Base-by-base conservation (phyloP, 2,113 vertebrate genomes). In the Osmerus eperlanus region DNA sequence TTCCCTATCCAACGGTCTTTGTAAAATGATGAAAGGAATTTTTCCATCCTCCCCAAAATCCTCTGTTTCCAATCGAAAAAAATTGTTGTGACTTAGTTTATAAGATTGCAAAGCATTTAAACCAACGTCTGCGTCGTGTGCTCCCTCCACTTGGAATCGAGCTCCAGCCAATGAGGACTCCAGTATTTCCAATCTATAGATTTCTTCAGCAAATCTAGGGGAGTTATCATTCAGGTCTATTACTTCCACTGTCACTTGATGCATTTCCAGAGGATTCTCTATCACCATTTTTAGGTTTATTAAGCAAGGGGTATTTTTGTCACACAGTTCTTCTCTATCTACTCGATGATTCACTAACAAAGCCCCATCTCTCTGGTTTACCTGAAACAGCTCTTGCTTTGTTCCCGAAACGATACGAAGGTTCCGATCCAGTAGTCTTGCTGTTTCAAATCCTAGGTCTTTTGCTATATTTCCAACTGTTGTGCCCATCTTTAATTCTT, bases 221-320 rank as follows among this genome's bases (percentile, higher is more conserved):
- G 83, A 73, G 66, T 92, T 91, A 64, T 92, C 91, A 41, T 93
- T 92, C 3, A 90, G 65, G 73, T 92, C 91, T 0, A 88, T 16
- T 32, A 93, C 87, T 29, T 91, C 89, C 1, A 92, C 53, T 8
- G 82, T 64, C 3, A 92, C 68, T 16, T 90, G 86, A 52, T 92
- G 90, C 83, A 92, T 91, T 80, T 92, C 90, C 1, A 93, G 81
- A 5, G 91, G 92, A 64, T 90, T 89, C 81, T 92, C 90, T 1
- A 90, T 86, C 2, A 92, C 60, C 1, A 84, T 84, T 81, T 93
- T 92, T 2, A 92, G 70, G 68, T 78, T 86, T 5, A 82, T 73
- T 13, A 86, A 19, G 56, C 92, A 92, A 0, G 84, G 85, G 1
- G 64, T 71, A 0, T 47, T 87, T 64, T 86, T 84, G 71, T 55